A percentile compares a stretch with the other conserved stretches of the same genome.
phyloP scores from a whole-genome alignment of 64 coral and sea anemone species.

The Stichodactyla mertensii region DNA sequence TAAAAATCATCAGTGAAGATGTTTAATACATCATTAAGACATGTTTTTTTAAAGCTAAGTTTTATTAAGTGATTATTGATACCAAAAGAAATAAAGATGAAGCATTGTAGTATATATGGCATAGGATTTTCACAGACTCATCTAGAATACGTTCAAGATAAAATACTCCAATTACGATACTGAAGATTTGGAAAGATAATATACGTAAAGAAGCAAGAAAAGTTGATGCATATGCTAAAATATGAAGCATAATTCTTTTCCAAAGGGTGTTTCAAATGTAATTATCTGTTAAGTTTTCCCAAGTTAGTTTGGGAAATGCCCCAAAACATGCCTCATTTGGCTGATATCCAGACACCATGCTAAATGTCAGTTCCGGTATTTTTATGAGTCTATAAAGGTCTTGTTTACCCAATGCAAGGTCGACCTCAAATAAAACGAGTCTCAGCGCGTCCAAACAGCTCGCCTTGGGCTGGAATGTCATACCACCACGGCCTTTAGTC shows the following conservation, averaged over 20 bases:
- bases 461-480: neutral
- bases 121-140: neutral
- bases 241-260: neutral
- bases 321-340: neutral
- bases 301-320: neutral
- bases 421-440: neutral
- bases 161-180: neutral
- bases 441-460: neutral
- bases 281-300: neutral
- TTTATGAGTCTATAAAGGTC: neutral
- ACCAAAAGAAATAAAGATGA: neutral
- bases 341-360: neutral
- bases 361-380: conserved; percentile 8
- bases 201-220: no score
- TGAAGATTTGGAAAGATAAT: no score
- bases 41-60: no score
- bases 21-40: no score
- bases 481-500: neutral
- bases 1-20: no score
- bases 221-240: neutral
- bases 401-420: neutral
- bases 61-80: no score
- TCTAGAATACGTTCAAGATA: neutral
- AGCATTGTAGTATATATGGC: neutral
- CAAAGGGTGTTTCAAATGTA: neutral